These are phyloP conservation scores for Polypterus senegalus DNA, from an alignment of 2,113 vertebrate genomes.

Conservation along the genomic window DNA sequence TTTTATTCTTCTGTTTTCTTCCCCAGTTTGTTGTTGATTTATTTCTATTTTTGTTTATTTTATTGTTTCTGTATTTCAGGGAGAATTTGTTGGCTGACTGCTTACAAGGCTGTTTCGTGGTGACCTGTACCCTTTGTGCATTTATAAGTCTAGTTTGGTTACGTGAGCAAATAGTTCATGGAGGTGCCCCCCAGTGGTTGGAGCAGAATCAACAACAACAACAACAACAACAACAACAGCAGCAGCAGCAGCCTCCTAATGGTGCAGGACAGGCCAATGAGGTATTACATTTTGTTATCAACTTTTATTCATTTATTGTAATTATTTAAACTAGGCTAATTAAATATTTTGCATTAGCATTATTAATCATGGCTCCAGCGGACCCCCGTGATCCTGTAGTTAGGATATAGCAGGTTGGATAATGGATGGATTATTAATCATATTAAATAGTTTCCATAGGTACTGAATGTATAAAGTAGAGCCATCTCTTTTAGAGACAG, in stretches of 20 bases:
- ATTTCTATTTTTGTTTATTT: too few species aligned
- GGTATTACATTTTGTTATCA: conserved; percentile 35
- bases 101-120: conserved; percentile 93
- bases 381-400: too few species aligned
- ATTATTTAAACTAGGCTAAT: too few species aligned
- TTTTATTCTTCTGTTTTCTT: background rate
- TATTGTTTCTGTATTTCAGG: conserved; percentile 37
- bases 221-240: conserved; percentile 32
- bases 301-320: too few species aligned
- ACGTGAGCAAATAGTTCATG: conserved; percentile 88
- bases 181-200: conserved; percentile 86
- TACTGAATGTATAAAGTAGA: too few species aligned
- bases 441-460: too few species aligned
- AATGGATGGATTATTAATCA: too few species aligned
- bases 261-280: conserved; percentile 69
- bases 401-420: too few species aligned
- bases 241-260: conserved; percentile 63
- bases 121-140: conserved; percentile 89
- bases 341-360: too few species aligned
- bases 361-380: too few species aligned
- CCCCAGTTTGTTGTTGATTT: too few species aligned
- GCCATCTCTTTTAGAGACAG: too few species aligned
- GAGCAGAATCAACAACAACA: conserved; percentile 63
- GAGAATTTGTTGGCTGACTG: conserved; percentile 92
- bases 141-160: conserved; percentile 97